These are phyloP conservation scores for Rhinolophus sinicus DNA, from an alignment of 2,113 vertebrate genomes.

Conservation along the genomic window DNA sequence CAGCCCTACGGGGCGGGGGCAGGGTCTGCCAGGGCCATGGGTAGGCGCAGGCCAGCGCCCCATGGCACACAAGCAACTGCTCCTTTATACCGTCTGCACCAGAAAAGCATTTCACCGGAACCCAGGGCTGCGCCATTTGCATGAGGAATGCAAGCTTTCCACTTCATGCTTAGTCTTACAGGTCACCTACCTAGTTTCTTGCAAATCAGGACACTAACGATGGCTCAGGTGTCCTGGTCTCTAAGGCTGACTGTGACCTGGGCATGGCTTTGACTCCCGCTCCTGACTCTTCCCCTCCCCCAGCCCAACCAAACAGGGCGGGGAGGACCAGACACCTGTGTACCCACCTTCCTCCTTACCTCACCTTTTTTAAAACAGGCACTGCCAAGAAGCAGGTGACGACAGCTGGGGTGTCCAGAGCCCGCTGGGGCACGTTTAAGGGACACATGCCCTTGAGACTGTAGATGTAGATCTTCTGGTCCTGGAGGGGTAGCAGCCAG, in stretches of 20 bases:
- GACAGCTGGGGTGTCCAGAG: constrained; percentile 91
- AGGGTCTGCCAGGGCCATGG: not conserved
- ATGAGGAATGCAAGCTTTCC: not conserved
- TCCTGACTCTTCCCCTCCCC: fast-evolving
- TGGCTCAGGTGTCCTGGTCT: not conserved
- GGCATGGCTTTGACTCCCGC: not conserved
- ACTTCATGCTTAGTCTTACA: not conserved
- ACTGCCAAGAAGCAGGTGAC: constrained; percentile 94
- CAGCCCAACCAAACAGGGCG: fast-evolving
- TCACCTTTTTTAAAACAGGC: constrained; percentile 92
- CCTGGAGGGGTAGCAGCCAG: constrained; percentile 82
- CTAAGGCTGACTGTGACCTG: not conserved
- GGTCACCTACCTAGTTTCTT: too few relatives aligned
- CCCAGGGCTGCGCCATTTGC: not conserved
- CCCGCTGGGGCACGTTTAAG: constrained; percentile 90
- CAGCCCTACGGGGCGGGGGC: not conserved
- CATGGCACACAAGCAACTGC: too few relatives aligned
- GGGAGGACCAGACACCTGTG: too few relatives aligned
- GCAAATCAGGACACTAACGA: not conserved
- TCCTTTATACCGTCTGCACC: too few relatives aligned
- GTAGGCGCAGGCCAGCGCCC: too few relatives aligned
- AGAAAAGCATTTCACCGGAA: not conserved
- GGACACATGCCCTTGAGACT: constrained; percentile 98
- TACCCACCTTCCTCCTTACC: not conserved
- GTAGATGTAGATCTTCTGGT: constrained; percentile 96